Base-by-base conservation (phyloP, 2,797 vertebrate genomes). In the Trichosurus vulpecula region DNA sequence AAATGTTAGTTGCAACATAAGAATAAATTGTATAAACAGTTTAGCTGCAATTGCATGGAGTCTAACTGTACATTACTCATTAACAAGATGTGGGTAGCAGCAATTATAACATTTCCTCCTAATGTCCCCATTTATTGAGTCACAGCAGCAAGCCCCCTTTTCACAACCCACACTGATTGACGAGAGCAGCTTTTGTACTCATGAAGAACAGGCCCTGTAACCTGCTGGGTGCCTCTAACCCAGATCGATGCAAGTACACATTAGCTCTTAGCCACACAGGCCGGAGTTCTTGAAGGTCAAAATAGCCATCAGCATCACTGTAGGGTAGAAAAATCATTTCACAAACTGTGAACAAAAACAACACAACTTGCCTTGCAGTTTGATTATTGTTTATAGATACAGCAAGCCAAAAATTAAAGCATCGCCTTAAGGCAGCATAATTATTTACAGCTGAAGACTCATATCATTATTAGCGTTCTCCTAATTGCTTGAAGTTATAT, bases 311-410 rank as follows among this genome's bases (percentile, higher is more conserved):
- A 99, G 99, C 99, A 99, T 99, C 99, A 99, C 99, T 99, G 99
- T 98, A 98, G 99, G 99, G 99, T 99, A 99, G 98, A 99, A 99
- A 99, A 99, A 99, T 99, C 97, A 99, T 99, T 99, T 99, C 99
- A 99, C 98, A 99, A 99, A 99, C 98, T 98, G 98, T 98, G 98
- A 99, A 98, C 98, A 98, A 99, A 99, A 99, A 99, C 99, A 99
- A 98, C 98, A 99, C 98, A 99, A 99, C 99, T 99, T 99, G 99
- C 99, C 99, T 99, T 98, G 98, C 99, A 99, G 99, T 99, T 99
- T 99, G 99, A 99, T 99, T 99, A 99, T 99, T 99, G 99, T 99
- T 99, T 99, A 99, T 99, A 99, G 99, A 99, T 99, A 99, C 99
- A 99, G 99, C 98, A 98, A 99, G 99, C 99, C 98, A 99, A 99